Evolutionary conservation across 2,888 invertebrate genomes (phyloP), one percentile per base, ranked within the genome.

Genomic region (Tipula unca): DNA sequence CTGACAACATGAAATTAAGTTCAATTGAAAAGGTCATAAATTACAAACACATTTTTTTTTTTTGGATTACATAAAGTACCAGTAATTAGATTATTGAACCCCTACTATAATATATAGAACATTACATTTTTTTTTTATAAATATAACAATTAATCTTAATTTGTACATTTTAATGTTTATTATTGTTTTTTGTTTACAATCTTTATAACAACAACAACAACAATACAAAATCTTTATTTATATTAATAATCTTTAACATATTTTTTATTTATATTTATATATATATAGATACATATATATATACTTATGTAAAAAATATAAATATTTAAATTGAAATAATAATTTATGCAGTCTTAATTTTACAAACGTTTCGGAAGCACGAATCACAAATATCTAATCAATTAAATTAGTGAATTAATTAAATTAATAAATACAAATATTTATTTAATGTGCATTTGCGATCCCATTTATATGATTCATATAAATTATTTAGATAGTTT

Each of bases 21-120:
- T 69, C 69, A 69, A 69, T 69, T 69, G 69, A 69, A 69, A 69
- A 69, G 69, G 69, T 69, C 69, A 69, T 69, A 69, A 69, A 69
- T 25, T 54, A 54, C 0, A 20, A 17, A 54, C 48, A 17, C 17
- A 17, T 54, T 54, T 5, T 17, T 54, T 5, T 54, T 13, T 42
- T 48, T 17, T 48, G 17, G 4, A 69, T 69, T 69, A 69, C 69
- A 69, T 69, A 69, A 69, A 69, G 69, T 69, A 25, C 69, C 25
- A 25, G 69, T 69, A 69, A 69, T 69, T 69, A 69, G 69, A 69
- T 69, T 69, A 69, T 25, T 2, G 69, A 69, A 25, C 69, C 25
- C 25, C 69, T 69, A 25, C 69, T 69, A 69, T 69, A 69, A 25
- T n/a, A n/a, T n/a, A 69, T 69, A 69, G 20, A 25, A 48, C n/a